Conservation (phyloP, 1,140 invertebrate genomes). For the Pteromalus puparum region DNA sequence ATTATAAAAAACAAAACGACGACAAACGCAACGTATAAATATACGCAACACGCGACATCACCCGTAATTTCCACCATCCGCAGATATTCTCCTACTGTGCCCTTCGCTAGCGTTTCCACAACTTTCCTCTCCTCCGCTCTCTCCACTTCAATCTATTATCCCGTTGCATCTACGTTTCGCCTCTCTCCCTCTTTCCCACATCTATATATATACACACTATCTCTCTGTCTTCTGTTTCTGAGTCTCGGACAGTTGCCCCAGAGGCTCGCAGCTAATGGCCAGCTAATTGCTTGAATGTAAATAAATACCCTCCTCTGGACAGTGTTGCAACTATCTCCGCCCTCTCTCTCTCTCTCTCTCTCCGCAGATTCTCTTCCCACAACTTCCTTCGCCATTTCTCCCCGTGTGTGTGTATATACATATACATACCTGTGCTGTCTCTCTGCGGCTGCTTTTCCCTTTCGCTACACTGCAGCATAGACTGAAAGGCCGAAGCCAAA, state of each 20-base stretch:
- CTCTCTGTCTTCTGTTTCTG: conserved; percentile 43
- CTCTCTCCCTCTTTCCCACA: conserved; percentile 41
- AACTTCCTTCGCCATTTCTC: not conserved
- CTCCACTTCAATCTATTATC: conserved; percentile 23
- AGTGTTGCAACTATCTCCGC: conserved; percentile 56
- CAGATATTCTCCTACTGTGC: no score
- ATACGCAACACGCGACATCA: no score
- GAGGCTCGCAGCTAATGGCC: conserved; percentile 68
- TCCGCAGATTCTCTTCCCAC: conserved; percentile 51
- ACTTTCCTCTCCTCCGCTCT: conserved; percentile 7
- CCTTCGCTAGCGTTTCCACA: no score
- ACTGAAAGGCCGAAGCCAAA: conserved; percentile 57
- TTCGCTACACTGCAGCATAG: not conserved
- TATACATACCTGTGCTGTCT: not conserved
- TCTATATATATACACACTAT: no score
- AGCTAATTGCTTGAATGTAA: conserved; percentile 74
- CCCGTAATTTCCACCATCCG: no score
- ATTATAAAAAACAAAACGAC: no score
- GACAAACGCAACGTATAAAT: no score
- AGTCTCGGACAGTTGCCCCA: conserved; percentile 56
- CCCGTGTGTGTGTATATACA: not conserved
- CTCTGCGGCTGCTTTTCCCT: not conserved
- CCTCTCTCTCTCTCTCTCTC: conserved; percentile 21
- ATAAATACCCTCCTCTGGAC: conserved; percentile 72
- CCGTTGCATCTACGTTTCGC: conserved; percentile 10